Conservation (phyloP, 53 echinoderm and acorn worm species). For the Actinopyga echinites region DNA sequence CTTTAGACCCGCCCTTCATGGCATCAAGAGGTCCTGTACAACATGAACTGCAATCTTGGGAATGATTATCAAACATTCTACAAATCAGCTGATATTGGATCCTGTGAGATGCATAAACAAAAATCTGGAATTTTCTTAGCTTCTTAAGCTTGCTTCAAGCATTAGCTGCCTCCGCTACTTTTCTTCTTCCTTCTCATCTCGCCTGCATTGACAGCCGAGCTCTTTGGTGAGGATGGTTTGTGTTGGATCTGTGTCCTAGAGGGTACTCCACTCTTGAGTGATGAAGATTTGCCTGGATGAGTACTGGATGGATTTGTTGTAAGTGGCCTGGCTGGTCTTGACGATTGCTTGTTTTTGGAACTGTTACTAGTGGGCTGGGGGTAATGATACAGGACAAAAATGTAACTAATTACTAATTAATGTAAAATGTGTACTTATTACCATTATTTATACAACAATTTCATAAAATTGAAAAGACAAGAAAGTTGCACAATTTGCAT, state of each 20-base stretch:
- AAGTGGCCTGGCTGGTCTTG: background rate
- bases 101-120: too few relatives aligned
- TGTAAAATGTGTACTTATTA: too few relatives aligned
- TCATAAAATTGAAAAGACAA: too few relatives aligned
- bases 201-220: background rate
- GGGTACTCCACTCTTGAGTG: background rate
- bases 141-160: background rate
- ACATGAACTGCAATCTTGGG: too few relatives aligned
- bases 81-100: too few relatives aligned
- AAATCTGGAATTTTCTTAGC: background rate
- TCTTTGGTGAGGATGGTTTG: background rate
- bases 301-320: conserved; percentile 13
- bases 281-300: background rate
- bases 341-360: conserved; percentile 5
- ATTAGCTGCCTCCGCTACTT: background rate
- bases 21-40: too few relatives aligned
- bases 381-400: too few relatives aligned
- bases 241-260: background rate
- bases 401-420: too few relatives aligned
- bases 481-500: too few relatives aligned
- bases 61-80: too few relatives aligned
- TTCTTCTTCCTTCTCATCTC: conserved; percentile 22
- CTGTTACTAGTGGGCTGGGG: background rate
- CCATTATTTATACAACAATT: too few relatives aligned
- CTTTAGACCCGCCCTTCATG: too few relatives aligned